Evolutionary conservation across 2,113 vertebrate species (phyloP).

Genomic region (Cebidichthys violaceus): DNA sequence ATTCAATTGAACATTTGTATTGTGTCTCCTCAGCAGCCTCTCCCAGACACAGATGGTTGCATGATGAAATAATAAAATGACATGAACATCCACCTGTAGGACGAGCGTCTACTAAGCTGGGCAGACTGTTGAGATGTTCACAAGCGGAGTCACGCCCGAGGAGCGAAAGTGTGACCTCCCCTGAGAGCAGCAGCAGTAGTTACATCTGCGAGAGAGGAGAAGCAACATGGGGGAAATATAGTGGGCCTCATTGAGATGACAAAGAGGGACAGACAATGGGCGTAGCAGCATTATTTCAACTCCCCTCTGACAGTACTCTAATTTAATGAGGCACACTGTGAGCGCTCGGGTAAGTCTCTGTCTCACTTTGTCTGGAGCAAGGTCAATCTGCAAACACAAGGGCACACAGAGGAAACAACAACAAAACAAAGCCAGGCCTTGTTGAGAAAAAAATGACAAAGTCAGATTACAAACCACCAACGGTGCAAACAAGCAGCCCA

Average conservation of each 20-base stretch:
- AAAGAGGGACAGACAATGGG: conserved; percentile 67
- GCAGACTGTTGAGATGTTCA: conserved; percentile 51
- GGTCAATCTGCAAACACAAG: conserved; percentile 75
- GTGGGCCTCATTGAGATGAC: conserved; percentile 65
- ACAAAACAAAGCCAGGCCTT: conserved; percentile 58
- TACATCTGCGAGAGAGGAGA: conserved; percentile 59
- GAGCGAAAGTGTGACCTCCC: conserved; percentile 45
- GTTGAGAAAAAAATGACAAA: conserved; percentile 41
- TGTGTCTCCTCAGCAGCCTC: conserved; percentile 43
- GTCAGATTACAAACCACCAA: conserved; percentile 62
- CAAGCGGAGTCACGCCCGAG: conserved; percentile 28
- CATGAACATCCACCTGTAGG: conserved; percentile 50
- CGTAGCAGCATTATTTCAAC: conserved; percentile 65
- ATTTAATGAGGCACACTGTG: conserved; percentile 75
- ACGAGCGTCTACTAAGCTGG: conserved; percentile 18
- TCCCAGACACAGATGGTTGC: conserved; percentile 46
- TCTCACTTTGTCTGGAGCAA: conserved; percentile 75
- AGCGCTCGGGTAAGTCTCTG: conserved; percentile 57
- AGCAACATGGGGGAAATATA: conserved; percentile 41
- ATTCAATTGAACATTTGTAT: conserved; percentile 37
- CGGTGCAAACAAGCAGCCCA: conserved; percentile 65
- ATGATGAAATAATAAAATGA: conserved; percentile 54
- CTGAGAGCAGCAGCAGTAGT: conserved; percentile 40
- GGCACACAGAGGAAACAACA: conserved; percentile 61
- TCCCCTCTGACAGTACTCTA: conserved; percentile 73